Conservation (phyloP, 2,888 invertebrate species). For the Caenorhabditis virilis region DNA sequence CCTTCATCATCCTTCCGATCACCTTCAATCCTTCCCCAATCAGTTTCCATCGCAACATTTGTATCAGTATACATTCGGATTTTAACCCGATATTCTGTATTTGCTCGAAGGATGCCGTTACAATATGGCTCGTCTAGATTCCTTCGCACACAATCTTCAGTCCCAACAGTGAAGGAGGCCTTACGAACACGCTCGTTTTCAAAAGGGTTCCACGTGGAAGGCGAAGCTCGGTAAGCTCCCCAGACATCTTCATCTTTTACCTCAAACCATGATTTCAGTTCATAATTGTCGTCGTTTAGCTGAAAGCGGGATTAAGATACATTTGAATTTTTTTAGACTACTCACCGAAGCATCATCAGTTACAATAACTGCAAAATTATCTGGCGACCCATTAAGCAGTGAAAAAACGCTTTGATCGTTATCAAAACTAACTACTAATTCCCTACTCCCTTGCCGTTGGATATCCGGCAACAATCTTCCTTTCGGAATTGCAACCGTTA, state of each 20-base stretch:
- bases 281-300: constrained; percentile 63
- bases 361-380: constrained; percentile 65
- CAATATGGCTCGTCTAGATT: constrained; percentile 66
- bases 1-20: constrained; percentile 35
- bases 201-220: constrained; percentile 62
- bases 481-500: constrained; percentile 60
- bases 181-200: constrained; percentile 36
- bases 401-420: constrained; percentile 61
- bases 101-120: constrained; percentile 62
- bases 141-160: constrained; percentile 61
- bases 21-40: constrained; percentile 63
- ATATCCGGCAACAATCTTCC: constrained; percentile 48
- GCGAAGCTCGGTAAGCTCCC: constrained; percentile 56
- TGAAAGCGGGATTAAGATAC: constrained; percentile 18
- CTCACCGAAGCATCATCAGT: constrained; percentile 56
- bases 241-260: constrained; percentile 60
- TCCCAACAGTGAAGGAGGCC: constrained; percentile 61
- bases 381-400: constrained; percentile 60
- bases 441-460: constrained; percentile 61
- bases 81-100: constrained; percentile 62
- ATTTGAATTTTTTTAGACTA: too few species aligned
- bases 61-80: constrained; percentile 63
- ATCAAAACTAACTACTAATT: constrained; percentile 59
- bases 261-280: constrained; percentile 64
- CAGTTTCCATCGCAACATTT: constrained; percentile 65